These are phyloP conservation scores for Spodoptera frugiperda DNA, from an alignment of 1,140 invertebrate genomes.

Conservation along the genomic window DNA sequence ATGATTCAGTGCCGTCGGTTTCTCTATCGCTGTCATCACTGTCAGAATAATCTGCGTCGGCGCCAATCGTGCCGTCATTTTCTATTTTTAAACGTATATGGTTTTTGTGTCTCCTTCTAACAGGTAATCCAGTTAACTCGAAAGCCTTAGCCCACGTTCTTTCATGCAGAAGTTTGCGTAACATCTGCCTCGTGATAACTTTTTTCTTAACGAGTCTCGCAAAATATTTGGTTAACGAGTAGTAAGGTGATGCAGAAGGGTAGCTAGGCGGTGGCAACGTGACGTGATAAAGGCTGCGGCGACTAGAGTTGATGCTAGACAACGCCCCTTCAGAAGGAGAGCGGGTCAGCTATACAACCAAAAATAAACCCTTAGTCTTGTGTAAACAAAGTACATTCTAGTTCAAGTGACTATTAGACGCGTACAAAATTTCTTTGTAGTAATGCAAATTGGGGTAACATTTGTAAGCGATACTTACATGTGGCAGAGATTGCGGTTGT, in stretches of 20 bases:
- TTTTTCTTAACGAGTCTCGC: conserved; percentile 90
- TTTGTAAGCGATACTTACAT: conserved; percentile 73
- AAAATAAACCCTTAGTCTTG: conserved; percentile 57
- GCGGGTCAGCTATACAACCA: conserved; percentile 80
- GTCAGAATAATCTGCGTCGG: conserved; percentile 83
- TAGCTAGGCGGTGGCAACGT: conserved; percentile 88
- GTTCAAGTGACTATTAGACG: conserved; percentile 1
- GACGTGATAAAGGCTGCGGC: conserved; percentile 85
- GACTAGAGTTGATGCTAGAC: conserved; percentile 83
- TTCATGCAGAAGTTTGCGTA: conserved; percentile 89
- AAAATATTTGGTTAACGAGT: conserved; percentile 91
- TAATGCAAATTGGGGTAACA: background rate
- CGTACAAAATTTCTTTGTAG: background rate
- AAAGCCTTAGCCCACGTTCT: conserved; percentile 83
- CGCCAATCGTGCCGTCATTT: conserved; percentile 84
- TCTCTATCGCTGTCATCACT: conserved; percentile 77
- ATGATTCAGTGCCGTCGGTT: conserved; percentile 73
- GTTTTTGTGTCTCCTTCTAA: conserved; percentile 86
- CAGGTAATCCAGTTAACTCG: conserved; percentile 83
- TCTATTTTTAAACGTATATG: conserved; percentile 85
- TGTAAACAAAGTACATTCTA: conserved; percentile 25
- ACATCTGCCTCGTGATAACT: conserved; percentile 89
- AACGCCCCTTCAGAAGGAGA: conserved; percentile 84
- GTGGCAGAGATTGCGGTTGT: conserved; percentile 83
- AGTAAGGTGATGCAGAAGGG: conserved; percentile 89